A percentile compares a stretch with the other conserved stretches of the same genome.
Evolutionary conservation across 2,797 vertebrate genomes (phyloP).

Genomic region (Amphiprion clarkii): DNA sequence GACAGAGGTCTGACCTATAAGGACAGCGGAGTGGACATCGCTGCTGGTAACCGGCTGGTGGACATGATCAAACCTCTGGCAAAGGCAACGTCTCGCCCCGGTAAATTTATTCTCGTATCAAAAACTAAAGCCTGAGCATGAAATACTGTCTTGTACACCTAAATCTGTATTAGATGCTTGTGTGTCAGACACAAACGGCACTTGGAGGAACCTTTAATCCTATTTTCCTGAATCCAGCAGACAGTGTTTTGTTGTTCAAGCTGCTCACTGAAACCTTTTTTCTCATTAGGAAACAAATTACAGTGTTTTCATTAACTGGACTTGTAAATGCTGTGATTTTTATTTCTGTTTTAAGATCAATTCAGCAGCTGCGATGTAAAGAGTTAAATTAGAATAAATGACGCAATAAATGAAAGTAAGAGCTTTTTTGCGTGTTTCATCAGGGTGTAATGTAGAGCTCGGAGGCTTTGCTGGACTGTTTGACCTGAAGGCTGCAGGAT

Average conservation of each 20-base stretch:
- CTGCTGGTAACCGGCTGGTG: constrained; percentile 94
- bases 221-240: too few species aligned
- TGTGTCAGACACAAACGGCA: too few species aligned
- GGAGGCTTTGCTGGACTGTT: constrained; percentile 97
- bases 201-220: too few species aligned
- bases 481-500: constrained; percentile 95
- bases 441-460: constrained; percentile 93
- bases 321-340: not conserved
- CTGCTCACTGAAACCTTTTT: too few species aligned
- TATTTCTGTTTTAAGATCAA: not conserved
- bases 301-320: not conserved
- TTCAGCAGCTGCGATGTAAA: not conserved
- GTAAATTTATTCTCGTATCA: constrained; percentile 74
- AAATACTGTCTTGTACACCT: not conserved
- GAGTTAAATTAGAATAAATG: not conserved
- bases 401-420: too few species aligned
- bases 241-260: too few species aligned
- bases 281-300: too few species aligned
- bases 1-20: constrained; percentile 94
- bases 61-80: constrained; percentile 95
- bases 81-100: constrained; percentile 92
- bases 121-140: too few species aligned
- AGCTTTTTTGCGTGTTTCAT: not conserved
- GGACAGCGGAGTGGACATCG: constrained; percentile 97
- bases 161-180: not conserved